Base-by-base conservation (phyloP, 2,888 invertebrate genomes). In the Drosophila incognita region DNA sequence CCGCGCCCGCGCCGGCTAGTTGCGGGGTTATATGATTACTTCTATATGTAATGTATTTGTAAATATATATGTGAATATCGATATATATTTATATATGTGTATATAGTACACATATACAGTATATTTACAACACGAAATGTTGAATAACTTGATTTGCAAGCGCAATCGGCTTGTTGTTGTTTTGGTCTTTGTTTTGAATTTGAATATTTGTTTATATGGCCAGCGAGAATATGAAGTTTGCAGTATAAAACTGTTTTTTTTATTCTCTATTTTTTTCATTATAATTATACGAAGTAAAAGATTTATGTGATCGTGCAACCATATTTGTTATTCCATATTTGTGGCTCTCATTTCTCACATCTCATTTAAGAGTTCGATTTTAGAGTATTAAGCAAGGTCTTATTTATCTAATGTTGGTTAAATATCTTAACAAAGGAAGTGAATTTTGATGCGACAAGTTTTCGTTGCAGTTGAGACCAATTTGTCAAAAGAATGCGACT, bases 81-180 rank as follows among this genome's bases (percentile, higher is more conserved):
- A 36, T 6, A 10, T 46, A 24, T 4, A 2, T 46, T 21, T 46
- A 21, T 13, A 6, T 48, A 57, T 35, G 7, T 70, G 54, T 54
- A 15, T 18, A 35, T 70, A 2, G 15, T 21, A 38, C 2, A 18
- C 18, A 38, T 18, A 18, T 18, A 38, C 31, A 31, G 15, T 68
- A 62, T 54, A n/a, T 21, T 8, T 70, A 58, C 64, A 74, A 66
- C 61, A 68, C 62, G 49, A 88, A 83, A 76, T 84, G 81, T 86
- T 83, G 84, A 56, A 58, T 69, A 85, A 85, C 84, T 85, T 86
- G 84, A 85, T 83, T 88, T 79, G 74, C 83, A 46, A 71, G 78
- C 83, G 69, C 62, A 54, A 51, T 58, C 38, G 29, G 36, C 48
- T 38, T 33, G 42, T n/a, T 56, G 48, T 61, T 61, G 46, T 53